Base-by-base conservation (phyloP, 1,140 invertebrate species). In the Saccostrea cuccullata region DNA sequence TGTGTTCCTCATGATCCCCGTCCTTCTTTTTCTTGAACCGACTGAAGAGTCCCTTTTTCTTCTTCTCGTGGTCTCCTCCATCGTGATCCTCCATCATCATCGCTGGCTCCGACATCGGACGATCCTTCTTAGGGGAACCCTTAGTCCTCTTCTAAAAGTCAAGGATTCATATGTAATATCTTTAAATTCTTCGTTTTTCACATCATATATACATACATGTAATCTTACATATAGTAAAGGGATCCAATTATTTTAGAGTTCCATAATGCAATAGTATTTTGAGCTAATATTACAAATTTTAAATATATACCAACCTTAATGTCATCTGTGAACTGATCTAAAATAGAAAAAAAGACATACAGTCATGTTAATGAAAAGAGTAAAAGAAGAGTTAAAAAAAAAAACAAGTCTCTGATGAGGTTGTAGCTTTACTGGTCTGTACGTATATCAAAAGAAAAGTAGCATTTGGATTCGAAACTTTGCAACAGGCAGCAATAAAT, bases 11-110 rank as follows among this genome's bases (percentile, higher is more conserved):
- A 58, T 89, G 86, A 36, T 92, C 92, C 86, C 92, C 92, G 47
- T 93, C 92, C 82, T 93, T 93, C 88, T 92, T 93, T 88, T 93
- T 92, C 89, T 93, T 93, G 3, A 92, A 86, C 70, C 92, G 92
- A n/a, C 92, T 92, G 87, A 93, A 93, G 82, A 93, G 83, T 56
- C 91, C 89, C 55, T 64, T 73, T 30, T 91, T 89, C 86, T 90
- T 92, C 84, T 92, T 91, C 64, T 90, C 87, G 17, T 91, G 86
- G 55, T 91, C 82, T 47, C 70, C 67, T 36, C 85, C 70, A 13
- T 91, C 84, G 0, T 82, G 60, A 67, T 56, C 36, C 13, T 87
- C 58, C 20, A 83, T 64, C 23, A 67, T 40, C 12, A 47, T 84
- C 8, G 67, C 40, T 6, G 88, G 88, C 77, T 91, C 91, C 2